These are phyloP conservation scores for Hippocampus guttulatus DNA, from an alignment of 2,113 vertebrate species.

Conservation along the genomic window DNA sequence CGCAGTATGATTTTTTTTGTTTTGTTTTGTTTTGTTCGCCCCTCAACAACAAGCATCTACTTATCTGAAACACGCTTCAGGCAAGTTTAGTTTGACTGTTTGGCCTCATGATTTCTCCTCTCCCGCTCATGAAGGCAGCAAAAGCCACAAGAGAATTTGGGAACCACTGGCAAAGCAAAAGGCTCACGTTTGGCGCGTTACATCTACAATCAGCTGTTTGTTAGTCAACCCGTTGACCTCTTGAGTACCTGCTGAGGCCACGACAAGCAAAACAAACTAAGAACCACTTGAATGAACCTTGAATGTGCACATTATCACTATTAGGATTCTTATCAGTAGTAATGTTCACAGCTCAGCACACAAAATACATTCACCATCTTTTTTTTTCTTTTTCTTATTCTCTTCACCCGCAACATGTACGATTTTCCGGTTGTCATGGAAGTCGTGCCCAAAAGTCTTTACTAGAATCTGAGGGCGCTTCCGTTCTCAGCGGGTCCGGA, in stretches of 20 bases:
- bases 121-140: conserved; percentile 37
- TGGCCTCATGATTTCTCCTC: not conserved
- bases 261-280: conserved; percentile 9
- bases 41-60: not conserved
- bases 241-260: not conserved
- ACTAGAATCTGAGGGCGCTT: conserved; percentile 36
- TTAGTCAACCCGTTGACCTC: not conserved
- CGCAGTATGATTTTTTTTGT: conserved; percentile 15
- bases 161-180: conserved; percentile 52
- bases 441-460: conserved; percentile 18
- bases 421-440: conserved; percentile 42
- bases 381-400: conserved; percentile 5
- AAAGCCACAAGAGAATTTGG: conserved; percentile 38
- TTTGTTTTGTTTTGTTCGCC: not conserved
- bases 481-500: conserved; percentile 13
- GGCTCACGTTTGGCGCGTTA: conserved; percentile 33
- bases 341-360: conserved; percentile 58
- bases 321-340: conserved; percentile 17
- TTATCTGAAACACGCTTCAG: not conserved
- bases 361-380: conserved; percentile 63
- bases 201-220: conserved; percentile 44
- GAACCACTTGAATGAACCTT: conserved; percentile 53
- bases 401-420: conserved; percentile 50
- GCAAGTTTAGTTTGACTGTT: no score
- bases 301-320: conserved; percentile 39